These are phyloP conservation scores for Azorinus chamasolen DNA, from an alignment of 2,888 invertebrate genomes.

Conservation along the genomic window DNA sequence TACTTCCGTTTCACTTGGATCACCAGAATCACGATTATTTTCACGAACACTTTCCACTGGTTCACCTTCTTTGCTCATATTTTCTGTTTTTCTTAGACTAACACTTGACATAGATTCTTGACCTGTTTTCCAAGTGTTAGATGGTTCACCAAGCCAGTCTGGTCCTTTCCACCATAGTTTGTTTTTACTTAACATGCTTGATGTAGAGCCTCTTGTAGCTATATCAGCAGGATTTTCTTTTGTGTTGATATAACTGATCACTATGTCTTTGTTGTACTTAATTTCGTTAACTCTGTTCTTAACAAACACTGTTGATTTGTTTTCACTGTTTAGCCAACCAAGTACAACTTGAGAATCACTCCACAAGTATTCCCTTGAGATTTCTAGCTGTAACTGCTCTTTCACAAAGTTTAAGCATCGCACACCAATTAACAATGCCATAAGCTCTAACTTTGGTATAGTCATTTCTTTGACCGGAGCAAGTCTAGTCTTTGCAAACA, in stretches of 20 bases:
- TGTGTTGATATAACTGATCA: conserved; percentile 3
- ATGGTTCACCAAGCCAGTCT: no score
- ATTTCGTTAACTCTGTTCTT: conserved; percentile 21
- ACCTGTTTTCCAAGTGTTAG: no score
- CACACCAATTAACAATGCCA: conserved; percentile 28
- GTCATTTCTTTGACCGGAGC: conserved; percentile 34
- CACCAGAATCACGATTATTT: not conserved
- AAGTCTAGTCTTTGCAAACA: conserved; percentile 47
- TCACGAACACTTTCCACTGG: not conserved
- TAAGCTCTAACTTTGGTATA: conserved; percentile 45
- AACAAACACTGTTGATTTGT: conserved; percentile 16
- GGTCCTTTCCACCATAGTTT: conserved; percentile 35
- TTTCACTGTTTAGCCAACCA: conserved; percentile 11
- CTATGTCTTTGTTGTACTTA: not conserved
- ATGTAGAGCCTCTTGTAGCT: conserved; percentile 1
- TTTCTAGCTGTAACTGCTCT: conserved; percentile 3
- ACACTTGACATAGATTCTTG: no score
- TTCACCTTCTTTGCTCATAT: no score
- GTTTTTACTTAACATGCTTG: not conserved
- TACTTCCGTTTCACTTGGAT: not conserved
- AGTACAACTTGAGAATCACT: conserved; percentile 27
- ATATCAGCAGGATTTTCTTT: conserved; percentile 34
- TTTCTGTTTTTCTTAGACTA: no score
- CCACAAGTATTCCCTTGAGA: not conserved
- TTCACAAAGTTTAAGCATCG: conserved; percentile 14